These are phyloP conservation scores for Cistogaster globosa DNA, from an alignment of 2,888 invertebrate species.

Conservation along the genomic window DNA sequence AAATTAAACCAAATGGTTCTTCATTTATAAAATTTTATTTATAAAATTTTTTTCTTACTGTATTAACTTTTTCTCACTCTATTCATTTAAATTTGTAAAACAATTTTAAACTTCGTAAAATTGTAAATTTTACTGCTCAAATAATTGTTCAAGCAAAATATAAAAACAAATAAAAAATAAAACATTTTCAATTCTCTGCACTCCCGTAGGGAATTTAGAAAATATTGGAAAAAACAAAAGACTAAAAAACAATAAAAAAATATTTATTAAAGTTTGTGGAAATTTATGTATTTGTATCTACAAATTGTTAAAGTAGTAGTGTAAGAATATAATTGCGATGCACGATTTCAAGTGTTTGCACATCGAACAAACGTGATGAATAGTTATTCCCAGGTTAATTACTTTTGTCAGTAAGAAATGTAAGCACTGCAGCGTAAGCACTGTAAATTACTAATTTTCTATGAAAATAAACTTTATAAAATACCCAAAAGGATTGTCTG, in stretches of 20 bases:
- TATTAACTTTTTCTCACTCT: background rate
- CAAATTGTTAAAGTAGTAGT: constrained; percentile 4
- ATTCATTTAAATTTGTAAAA: constrained; percentile 14
- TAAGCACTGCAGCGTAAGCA: constrained; percentile 33
- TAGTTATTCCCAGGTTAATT: constrained; percentile 66
- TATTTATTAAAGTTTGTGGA: constrained; percentile 3
- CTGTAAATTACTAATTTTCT: constrained; percentile 17
- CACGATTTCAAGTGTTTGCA: constrained; percentile 23
- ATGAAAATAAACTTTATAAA: too few species aligned
- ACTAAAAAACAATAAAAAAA: constrained; percentile 52
- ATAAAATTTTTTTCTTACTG: constrained; percentile 12
- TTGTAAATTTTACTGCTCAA: constrained; percentile 37
- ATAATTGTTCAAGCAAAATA: constrained; percentile 29
- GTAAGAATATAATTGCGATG: background rate
- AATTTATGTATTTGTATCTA: background rate
- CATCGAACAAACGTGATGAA: constrained; percentile 67
- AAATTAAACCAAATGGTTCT: too few species aligned
- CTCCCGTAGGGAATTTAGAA: constrained; percentile 68
- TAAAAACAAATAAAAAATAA: constrained; percentile 36
- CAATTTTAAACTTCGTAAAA: constrained; percentile 51
- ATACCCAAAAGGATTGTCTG: too few species aligned
- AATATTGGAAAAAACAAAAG: constrained; percentile 66
- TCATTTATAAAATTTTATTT: too few species aligned
- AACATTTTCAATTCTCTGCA: constrained; percentile 64
- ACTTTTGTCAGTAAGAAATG: constrained; percentile 52